phyloP scores from a whole-genome alignment of 1,140 invertebrate species.

The Eumaeus atala region DNA sequence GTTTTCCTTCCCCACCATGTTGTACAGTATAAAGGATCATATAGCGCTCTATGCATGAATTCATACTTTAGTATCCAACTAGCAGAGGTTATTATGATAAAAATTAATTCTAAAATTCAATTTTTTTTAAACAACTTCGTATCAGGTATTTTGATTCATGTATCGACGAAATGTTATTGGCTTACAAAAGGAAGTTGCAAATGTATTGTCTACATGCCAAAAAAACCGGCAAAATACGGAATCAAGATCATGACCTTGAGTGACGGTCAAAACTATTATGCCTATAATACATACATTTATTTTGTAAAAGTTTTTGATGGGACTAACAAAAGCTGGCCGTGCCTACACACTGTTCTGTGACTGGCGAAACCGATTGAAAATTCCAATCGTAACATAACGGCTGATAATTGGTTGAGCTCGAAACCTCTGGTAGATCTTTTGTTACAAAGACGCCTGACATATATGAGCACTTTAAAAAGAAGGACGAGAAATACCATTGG shows the following conservation, averaged over 20 bases:
- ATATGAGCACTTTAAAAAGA: conserved; percentile 8
- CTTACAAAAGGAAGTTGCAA: neutral
- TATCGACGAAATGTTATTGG: neutral
- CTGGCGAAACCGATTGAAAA: conserved; percentile 6
- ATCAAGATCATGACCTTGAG: neutral
- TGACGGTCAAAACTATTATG: neutral
- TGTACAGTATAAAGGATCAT: too few relatives aligned
- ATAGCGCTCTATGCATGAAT: too few relatives aligned
- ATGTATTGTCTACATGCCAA: conserved; percentile 6
- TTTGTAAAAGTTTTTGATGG: neutral
- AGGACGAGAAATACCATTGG: conserved; percentile 1
- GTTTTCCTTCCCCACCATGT: too few relatives aligned
- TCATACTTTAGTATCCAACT: too few relatives aligned
- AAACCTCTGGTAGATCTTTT: conserved; percentile 6
- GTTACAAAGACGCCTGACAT: conserved; percentile 2
- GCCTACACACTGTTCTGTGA: conserved; percentile 8
- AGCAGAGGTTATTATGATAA: too few relatives aligned
- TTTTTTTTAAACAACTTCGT: too few relatives aligned
- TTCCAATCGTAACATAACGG: conserved; percentile 8
- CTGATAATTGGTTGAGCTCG: conserved; percentile 7
- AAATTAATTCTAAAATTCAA: too few relatives aligned
- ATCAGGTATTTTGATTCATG: too few relatives aligned
- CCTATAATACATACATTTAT: conserved; percentile 7
- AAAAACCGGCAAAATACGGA: conserved; percentile 6
- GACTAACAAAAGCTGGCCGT: conserved; percentile 1